Conservation (phyloP, 1,140 invertebrate species). For the Trinorchestia longiramus region DNA sequence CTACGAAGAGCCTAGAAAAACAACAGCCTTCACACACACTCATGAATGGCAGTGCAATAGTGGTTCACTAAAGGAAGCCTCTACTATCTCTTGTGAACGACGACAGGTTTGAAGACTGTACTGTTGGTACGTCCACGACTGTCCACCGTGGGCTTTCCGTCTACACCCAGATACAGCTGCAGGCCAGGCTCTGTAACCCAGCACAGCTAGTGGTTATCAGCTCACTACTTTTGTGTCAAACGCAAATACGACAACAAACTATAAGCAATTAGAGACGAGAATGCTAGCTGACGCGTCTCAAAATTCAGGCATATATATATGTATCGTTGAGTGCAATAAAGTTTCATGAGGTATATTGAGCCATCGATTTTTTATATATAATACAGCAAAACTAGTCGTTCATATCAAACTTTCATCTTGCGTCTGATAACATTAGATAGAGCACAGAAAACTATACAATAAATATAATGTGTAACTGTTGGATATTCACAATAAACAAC, state of each 20-base stretch:
- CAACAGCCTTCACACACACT: background rate
- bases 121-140: conserved; percentile 16
- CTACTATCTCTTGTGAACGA: conserved; percentile 42
- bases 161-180: conserved; percentile 22
- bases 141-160: conserved; percentile 24
- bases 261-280: background rate
- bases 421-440: background rate
- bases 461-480: background rate
- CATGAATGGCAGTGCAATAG: background rate
- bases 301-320: background rate
- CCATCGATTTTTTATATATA: no score
- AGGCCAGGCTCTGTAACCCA: background rate
- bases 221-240: background rate
- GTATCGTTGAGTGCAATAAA: background rate
- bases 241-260: background rate
- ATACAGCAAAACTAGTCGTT: no score
- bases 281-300: background rate
- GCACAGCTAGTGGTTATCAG: background rate
- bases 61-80: conserved; percentile 12
- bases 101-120: conserved; percentile 21
- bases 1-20: background rate
- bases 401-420: no score
- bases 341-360: no score
- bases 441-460: no score
- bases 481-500: background rate